A percentile compares a stretch with the other conserved stretches of the same genome.
These are phyloP conservation scores for Acanthurus tractus DNA, from an alignment of 2,797 vertebrate species.

Conservation along the genomic window DNA sequence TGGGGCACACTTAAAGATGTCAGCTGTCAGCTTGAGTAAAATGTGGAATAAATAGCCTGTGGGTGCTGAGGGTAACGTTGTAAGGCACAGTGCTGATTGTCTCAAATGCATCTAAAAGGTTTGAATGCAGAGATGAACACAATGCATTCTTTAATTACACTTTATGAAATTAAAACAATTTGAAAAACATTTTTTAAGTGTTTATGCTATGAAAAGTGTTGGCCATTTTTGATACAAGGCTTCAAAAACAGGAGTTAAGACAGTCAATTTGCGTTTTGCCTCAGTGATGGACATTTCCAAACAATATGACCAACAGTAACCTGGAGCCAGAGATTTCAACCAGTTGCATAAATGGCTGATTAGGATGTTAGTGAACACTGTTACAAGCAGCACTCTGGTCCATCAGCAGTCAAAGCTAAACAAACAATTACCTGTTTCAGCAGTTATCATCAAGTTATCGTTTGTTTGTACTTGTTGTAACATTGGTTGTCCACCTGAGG, in stretches of 20 bases:
- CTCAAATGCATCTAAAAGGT: not conserved
- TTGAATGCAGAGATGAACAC: too few species aligned
- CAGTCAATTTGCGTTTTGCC: not conserved
- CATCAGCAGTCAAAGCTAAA: not conserved
- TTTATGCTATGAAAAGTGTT: too few species aligned
- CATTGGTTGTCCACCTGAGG: not conserved
- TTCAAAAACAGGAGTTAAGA: not conserved
- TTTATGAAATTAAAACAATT: not conserved
- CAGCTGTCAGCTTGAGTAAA: not conserved
- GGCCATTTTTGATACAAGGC: not conserved
- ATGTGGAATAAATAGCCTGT: conserved; percentile 13
- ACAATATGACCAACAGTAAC: not conserved
- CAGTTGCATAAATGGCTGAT: not conserved
- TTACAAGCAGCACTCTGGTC: not conserved
- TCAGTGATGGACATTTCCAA: not conserved
- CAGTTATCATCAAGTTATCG: not conserved
- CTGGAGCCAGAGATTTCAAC: not conserved
- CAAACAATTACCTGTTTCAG: too few species aligned
- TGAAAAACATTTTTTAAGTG: too few species aligned
- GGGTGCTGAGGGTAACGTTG: not conserved
- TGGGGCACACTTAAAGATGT: conserved; percentile 3
- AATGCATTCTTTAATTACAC: not conserved
- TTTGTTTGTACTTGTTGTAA: not conserved
- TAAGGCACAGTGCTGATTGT: not conserved
- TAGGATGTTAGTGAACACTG: not conserved